Evolutionary conservation across 2,888 invertebrate species (phyloP), one percentile per base, ranked within the genome.

Genomic region (Lithophane ornitopus): DNA sequence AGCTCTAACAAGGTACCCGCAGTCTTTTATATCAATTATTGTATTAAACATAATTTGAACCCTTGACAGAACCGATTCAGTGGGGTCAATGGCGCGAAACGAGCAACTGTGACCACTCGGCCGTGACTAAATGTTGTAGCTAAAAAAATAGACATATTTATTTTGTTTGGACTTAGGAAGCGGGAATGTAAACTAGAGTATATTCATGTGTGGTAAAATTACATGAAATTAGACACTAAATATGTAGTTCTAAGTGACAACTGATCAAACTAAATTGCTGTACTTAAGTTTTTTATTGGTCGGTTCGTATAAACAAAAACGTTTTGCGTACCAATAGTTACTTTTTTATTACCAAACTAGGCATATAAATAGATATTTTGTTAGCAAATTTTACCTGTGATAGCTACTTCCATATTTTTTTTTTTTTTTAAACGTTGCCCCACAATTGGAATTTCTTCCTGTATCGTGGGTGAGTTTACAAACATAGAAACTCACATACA

Each of bases 21-120:
- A 71, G 72, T 76, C 34, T 84, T 87, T 87, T 84, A 85, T 74
- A 76, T 72, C 87, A 87, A 88, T 87, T 85, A 87, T 85, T 79
- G 85, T 77, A 89, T 87, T 87, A 83, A 82, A 87, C 69, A 84
- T 89, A 88, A 89, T 88, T 89, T 81, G 74, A 79, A 59, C 82
- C 70, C 75, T 73, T 70, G 69, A 75, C 79, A 77, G 72, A 56
- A 65, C 78, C 85, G 76, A 84, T 84, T 80, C 76, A 71, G 59
- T 26, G 62, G n/a, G 76, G 22, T 65, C 87, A 87, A 88, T 89
- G 85, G 77, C 52, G 87, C 87, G 85, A 75, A 78, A 79, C 85
- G 75, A 70, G 34, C 89, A 90, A 89, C 90, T 89, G 90, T 74
- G 82, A 7, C 46, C 85, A 81, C 73, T 86, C 82, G 70, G 67